Base-by-base conservation (phyloP, 1,140 invertebrate genomes). In the Coenobita brevimanus region DNA sequence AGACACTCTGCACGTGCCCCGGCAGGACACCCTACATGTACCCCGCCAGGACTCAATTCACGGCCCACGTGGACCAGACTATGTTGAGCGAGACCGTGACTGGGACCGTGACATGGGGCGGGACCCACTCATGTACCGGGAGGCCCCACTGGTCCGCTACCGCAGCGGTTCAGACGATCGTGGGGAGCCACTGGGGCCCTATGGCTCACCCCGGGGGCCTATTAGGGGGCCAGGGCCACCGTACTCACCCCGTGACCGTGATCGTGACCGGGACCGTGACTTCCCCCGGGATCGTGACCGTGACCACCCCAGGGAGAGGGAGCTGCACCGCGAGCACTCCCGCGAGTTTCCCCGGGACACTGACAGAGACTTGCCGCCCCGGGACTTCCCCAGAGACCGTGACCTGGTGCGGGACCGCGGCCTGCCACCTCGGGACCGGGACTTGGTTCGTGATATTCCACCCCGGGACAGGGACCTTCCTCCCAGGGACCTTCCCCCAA, bases 191-290 rank as follows among this genome's bases (percentile, higher is more conserved):
- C 24, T 89, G 76, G 85, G 64, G 0, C 75, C 50, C 76, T 90
- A 88, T 80, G 57, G 84, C 30, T 84, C 89, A 17, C 82, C 85
- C 36, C 89, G 89, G 27, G 71, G 82, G 10, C 69, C 54, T 8
- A 62, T 85, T 17, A 41, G 73, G 30, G 33, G 64, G 15, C 50
- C 69, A 21, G 46, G 71, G 6, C 46, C 46, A 17, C 46, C 46
- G 6, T 17, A 50, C 17, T 50, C 17, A 6, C 6, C 17, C 38
- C 33, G 21, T 36, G 24, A 57, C 41, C 33, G 13, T 38, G 15
- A n/a, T 24, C 30, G 78, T 24, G 78, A 81, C 78, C 46, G 46
- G 6, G 46, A 50, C 46, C 46, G 46, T 50, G 46, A 50, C 17
- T 50, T 50, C 46, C 6, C 17, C 38, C 33, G 21, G n/a, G 24